These are phyloP conservation scores for Brachionus paranguensis DNA, from an alignment of 1,140 invertebrate species.

Conservation along the genomic window DNA sequence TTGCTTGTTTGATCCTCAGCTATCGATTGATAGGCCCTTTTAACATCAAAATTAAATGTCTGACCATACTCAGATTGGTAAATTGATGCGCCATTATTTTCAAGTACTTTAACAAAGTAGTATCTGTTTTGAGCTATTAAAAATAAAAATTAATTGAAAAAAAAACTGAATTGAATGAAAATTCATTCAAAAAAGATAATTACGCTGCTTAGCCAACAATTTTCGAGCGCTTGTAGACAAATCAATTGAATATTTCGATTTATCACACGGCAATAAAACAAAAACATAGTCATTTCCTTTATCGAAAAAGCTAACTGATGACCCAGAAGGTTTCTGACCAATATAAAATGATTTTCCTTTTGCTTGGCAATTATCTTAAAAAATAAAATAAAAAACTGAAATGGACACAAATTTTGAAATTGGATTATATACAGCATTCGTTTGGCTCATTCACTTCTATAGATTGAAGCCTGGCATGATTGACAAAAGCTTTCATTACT, in stretches of 20 bases:
- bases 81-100: constrained; percentile 19
- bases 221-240: background rate
- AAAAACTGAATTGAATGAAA: background rate
- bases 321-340: background rate
- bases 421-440: constrained; percentile 10
- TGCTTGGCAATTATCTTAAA: background rate
- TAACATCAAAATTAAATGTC: constrained; percentile 24
- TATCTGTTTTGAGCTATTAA: constrained; percentile 10
- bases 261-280: constrained; percentile 33
- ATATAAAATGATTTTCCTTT: background rate
- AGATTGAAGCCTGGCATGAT: constrained; percentile 16
- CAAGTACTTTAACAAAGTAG: constrained; percentile 19
- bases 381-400: background rate
- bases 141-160: background rate
- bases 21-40: background rate
- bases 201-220: background rate
- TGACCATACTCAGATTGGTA: constrained; percentile 16
- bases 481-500: constrained; percentile 15
- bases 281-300: constrained; percentile 24
- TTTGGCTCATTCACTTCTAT: constrained; percentile 7
- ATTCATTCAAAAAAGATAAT: background rate
- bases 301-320: background rate
- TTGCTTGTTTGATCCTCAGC: background rate
- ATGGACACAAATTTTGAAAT: background rate
- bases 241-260: constrained; percentile 9